phyloP scores from a whole-genome alignment of 2,888 invertebrate species.

The Caenorhabditis plicata region DNA sequence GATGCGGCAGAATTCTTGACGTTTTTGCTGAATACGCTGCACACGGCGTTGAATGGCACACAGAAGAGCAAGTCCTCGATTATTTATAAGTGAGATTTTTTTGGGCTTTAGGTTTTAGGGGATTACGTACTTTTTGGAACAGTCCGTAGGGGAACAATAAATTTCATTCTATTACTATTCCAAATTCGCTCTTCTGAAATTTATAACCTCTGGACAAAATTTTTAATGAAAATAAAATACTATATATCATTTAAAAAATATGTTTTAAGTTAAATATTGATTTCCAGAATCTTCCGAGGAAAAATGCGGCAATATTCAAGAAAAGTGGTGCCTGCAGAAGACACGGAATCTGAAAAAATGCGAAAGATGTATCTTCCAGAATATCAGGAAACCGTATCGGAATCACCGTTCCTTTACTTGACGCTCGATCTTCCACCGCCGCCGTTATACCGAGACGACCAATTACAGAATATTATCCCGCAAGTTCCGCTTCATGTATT shows the following conservation, averaged over 20 bases:
- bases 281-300: slow-evolving; percentile 76
- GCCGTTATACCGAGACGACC: slow-evolving; percentile 90
- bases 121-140: not conserved
- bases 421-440: slow-evolving; percentile 97
- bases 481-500: slow-evolving; percentile 86
- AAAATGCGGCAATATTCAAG: slow-evolving; percentile 73
- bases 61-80: slow-evolving; percentile 73
- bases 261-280: not conserved
- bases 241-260: not conserved
- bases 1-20: slow-evolving; percentile 96
- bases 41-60: slow-evolving; percentile 88
- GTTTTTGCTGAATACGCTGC: slow-evolving; percentile 95
- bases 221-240: not conserved
- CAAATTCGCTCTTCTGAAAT: not conserved
- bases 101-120: not conserved
- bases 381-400: slow-evolving; percentile 76
- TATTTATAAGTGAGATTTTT: slow-evolving; percentile 75
- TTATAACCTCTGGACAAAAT: not conserved
- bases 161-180: not conserved
- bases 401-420: slow-evolving; percentile 90
- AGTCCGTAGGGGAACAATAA: not conserved
- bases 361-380: slow-evolving; percentile 52
- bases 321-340: slow-evolving; percentile 88
- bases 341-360: slow-evolving; percentile 57
- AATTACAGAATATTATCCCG: slow-evolving; percentile 96